phyloP scores from a whole-genome alignment of 2,888 invertebrate genomes.

The Dendrolimus houi region DNA sequence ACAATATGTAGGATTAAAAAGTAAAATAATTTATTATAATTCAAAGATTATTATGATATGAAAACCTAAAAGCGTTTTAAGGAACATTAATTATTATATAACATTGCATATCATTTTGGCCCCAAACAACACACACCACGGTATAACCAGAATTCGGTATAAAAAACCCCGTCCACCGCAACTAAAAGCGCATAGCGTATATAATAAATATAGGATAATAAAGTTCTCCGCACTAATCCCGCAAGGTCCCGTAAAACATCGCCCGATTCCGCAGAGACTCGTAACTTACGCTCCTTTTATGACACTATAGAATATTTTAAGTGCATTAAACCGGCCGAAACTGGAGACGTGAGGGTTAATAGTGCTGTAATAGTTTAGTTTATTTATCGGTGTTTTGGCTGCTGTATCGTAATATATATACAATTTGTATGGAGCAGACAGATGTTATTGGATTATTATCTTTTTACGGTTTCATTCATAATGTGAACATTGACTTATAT shows the following conservation, averaged over 20 bases:
- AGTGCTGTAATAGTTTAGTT: background rate
- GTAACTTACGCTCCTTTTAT: conserved; percentile 59
- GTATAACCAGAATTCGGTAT: background rate
- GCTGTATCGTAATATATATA: too few species aligned
- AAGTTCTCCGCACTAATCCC: conserved; percentile 9
- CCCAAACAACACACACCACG: too few species aligned
- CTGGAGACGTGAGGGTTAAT: conserved; percentile 3
- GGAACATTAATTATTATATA: too few species aligned
- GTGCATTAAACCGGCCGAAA: conserved; percentile 44
- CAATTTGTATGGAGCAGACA: too few species aligned
- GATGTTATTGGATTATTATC: too few species aligned
- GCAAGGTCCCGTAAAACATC: conserved; percentile 13
- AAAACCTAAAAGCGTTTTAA: too few species aligned
- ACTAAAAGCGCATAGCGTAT: background rate
- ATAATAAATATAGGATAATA: background rate
- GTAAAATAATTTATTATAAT: too few species aligned
- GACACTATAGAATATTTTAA: conserved; percentile 65
- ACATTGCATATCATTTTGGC: too few species aligned
- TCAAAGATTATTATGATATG: too few species aligned
- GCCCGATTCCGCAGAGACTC: conserved; percentile 33
- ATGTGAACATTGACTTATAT: too few species aligned
- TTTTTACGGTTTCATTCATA: too few species aligned
- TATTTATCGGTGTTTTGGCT: background rate
- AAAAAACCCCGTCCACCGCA: background rate
- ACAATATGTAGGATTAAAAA: too few species aligned